phyloP scores from a whole-genome alignment of 2,113 vertebrate species.

The Austrofundulus limnaeus region DNA sequence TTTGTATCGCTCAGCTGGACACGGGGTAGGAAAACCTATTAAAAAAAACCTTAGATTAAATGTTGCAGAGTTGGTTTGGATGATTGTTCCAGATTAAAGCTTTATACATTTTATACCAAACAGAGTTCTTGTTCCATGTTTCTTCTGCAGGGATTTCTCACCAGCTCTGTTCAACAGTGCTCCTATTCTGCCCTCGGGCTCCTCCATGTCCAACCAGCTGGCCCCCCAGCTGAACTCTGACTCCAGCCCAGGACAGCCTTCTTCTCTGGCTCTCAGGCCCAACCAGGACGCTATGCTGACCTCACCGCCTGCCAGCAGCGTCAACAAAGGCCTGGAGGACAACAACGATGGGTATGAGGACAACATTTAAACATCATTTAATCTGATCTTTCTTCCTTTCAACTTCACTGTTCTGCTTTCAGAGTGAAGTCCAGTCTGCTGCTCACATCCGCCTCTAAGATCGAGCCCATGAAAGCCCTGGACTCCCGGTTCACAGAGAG shows the following conservation, averaged over 20 bases:
- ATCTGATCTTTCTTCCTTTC: too few species aligned
- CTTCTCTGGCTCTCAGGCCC: conserved; percentile 84
- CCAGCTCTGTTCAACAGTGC: conserved; percentile 97
- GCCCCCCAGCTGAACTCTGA: conserved; percentile 89
- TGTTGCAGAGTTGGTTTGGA: too few species aligned
- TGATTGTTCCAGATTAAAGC: too few species aligned
- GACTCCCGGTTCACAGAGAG: conserved; percentile 97
- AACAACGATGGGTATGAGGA: conserved; percentile 84
- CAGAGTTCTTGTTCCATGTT: background rate
- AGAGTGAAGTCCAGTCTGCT: conserved; percentile 81
- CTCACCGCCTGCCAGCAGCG: conserved; percentile 52
- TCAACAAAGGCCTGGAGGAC: conserved; percentile 84
- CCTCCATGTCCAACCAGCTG: conserved; percentile 89
- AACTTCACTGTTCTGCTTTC: background rate
- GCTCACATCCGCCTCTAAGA: conserved; percentile 89
- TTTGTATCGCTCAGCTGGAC: conserved; percentile 98
- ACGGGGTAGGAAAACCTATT: conserved; percentile 85
- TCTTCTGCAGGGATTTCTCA: conserved; percentile 89
- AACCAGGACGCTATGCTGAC: conserved; percentile 81
- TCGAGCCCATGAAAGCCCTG: conserved; percentile 96
- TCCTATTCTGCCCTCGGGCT: conserved; percentile 89
- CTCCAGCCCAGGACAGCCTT: conserved; percentile 80
- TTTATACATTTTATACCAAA: too few species aligned
- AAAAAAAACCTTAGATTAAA: too few species aligned
- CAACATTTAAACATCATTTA: too few species aligned